Evolutionary conservation across 2,113 vertebrate genomes (phyloP).

Genomic region (Cnemophilus loriae): DNA sequence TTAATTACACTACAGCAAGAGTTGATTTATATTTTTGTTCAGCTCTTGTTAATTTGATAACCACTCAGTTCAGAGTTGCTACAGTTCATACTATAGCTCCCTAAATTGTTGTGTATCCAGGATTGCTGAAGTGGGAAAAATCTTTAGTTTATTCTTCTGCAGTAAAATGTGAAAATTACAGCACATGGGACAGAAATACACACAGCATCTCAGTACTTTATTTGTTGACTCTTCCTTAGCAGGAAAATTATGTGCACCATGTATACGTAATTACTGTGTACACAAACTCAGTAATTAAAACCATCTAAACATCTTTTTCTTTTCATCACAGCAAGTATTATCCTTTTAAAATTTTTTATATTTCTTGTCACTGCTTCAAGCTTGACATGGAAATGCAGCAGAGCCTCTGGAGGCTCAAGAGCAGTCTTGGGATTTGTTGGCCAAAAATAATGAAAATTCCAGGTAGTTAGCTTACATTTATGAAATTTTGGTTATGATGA

Average conservation of each 20-base stretch:
- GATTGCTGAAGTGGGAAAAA: slow-evolving; percentile 2
- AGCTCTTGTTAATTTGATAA: slow-evolving; percentile 32
- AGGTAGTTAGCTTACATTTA: neutral
- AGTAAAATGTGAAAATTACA: neutral
- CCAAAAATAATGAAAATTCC: neutral
- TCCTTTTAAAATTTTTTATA: neutral
- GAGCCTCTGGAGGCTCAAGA: neutral
- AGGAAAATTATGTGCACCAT: neutral
- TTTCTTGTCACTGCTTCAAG: neutral
- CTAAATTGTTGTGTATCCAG: neutral
- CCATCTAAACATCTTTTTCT: neutral
- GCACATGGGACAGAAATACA: neutral
- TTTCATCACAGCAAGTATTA: neutral
- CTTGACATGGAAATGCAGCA: neutral
- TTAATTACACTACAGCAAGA: slow-evolving; percentile 36
- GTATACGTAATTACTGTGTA: neutral
- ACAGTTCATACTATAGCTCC: neutral
- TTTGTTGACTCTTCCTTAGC: neutral
- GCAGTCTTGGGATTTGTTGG: accelerated
- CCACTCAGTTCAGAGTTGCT: neutral
- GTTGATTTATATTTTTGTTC: slow-evolving; percentile 49
- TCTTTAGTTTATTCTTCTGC: neutral
- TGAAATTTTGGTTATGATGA: neutral
- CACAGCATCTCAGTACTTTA: neutral
- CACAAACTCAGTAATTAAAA: neutral